phyloP scores from a whole-genome alignment of 2,797 vertebrate genomes.

The Fistularia commersonii region DNA sequence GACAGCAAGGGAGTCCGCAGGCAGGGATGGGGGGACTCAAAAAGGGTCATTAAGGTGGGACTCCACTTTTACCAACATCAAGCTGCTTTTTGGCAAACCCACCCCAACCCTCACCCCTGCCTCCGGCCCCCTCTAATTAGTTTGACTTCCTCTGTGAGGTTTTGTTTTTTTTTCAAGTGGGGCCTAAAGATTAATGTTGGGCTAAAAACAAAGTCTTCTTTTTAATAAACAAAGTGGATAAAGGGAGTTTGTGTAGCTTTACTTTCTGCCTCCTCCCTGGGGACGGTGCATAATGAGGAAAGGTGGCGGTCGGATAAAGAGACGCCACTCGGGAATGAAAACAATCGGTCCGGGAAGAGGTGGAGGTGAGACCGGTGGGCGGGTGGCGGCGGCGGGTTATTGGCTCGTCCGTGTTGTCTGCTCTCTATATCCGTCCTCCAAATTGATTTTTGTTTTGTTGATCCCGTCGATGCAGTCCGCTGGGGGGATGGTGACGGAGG shows the following conservation, averaged over 20 bases:
- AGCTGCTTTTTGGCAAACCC: too few species aligned
- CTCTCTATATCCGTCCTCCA: constrained; percentile 63
- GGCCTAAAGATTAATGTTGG: constrained; percentile 5
- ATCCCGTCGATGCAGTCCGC: constrained; percentile 62
- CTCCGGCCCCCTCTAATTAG: background rate
- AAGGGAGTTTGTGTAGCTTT: constrained; percentile 42
- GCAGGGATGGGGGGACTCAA: background rate
- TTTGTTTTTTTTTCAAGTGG: too few species aligned
- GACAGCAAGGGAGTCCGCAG: constrained; percentile 18
- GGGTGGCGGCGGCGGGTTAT: constrained; percentile 46
- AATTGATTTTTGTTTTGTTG: constrained; percentile 74
- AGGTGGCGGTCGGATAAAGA: constrained; percentile 32
- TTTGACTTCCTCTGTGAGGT: constrained; percentile 7
- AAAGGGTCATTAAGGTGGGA: too few species aligned
- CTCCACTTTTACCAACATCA: constrained; percentile 6
- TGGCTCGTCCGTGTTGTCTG: constrained; percentile 42
- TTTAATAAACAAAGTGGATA: constrained; percentile 35
- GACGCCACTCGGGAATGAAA: too few species aligned
- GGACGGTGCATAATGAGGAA: constrained; percentile 45
- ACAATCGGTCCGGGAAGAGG: too few species aligned
- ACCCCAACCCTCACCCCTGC: too few species aligned
- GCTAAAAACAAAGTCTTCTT: too few species aligned
- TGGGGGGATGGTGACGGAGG: constrained; percentile 53
- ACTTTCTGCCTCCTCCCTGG: constrained; percentile 19
- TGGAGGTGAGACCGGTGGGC: constrained; percentile 35